Evolutionary conservation across 2,888 invertebrate genomes (phyloP).

Genomic region (Chironomus tentans): DNA sequence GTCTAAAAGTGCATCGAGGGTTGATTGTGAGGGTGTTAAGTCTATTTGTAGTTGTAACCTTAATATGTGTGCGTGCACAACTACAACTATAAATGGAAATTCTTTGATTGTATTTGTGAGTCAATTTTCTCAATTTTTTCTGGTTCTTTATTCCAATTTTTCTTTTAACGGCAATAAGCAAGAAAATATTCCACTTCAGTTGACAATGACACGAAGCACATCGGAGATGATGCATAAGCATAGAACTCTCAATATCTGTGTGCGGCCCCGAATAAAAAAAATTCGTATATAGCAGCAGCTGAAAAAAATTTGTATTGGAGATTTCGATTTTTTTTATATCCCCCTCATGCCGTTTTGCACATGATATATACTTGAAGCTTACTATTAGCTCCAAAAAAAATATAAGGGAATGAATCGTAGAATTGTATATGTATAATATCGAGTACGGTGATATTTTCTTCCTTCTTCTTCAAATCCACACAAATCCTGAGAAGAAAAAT

Average conservation of each 20-base stretch:
- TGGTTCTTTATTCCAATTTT: constrained; percentile 1
- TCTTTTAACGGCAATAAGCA: neutral
- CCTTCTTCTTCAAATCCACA: neutral
- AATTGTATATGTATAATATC: neutral
- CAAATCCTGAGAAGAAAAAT: constrained; percentile 1
- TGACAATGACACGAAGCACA: constrained; percentile 21
- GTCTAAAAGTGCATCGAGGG: constrained; percentile 16
- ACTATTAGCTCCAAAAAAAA: neutral
- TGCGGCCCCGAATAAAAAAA: neutral
- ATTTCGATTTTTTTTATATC: constrained; percentile 10
- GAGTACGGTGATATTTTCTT: neutral
- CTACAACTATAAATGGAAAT: neutral
- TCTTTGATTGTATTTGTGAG: neutral
- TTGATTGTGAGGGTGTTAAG: constrained; percentile 7
- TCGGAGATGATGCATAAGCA: neutral
- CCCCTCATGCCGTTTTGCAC: neutral
- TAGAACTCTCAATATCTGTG: neutral
- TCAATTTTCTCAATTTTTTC: constrained; percentile 24
- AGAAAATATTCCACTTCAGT: constrained; percentile 4
- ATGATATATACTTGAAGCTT: neutral
- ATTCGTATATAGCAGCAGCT: neutral
- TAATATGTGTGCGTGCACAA: too few species aligned
- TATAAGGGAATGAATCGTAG: neutral
- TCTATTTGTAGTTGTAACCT: neutral
- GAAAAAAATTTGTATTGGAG: neutral